A percentile compares a stretch with the other conserved stretches of the same genome.
Evolutionary conservation across 1,140 invertebrate genomes (phyloP).

Genomic region (Diorhabda carinulata): DNA sequence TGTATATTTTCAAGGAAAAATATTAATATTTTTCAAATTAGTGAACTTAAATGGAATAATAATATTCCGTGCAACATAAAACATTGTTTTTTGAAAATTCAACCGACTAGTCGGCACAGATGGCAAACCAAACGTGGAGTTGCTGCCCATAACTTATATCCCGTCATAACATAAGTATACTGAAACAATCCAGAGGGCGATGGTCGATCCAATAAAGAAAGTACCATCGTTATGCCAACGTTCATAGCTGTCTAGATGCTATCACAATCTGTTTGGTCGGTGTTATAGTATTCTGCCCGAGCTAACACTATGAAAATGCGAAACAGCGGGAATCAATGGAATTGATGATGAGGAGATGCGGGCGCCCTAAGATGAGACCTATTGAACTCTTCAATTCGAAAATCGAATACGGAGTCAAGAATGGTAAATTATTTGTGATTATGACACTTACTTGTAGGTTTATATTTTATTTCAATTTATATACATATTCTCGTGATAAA

Average conservation of each 20-base stretch:
- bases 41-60: no score
- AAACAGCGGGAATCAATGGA: conserved; percentile 19
- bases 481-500: no score
- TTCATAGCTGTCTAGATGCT: conserved; percentile 13
- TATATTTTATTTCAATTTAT: no score
- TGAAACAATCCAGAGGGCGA: conserved; percentile 5
- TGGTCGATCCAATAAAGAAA: conserved; percentile 15
- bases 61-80: no score
- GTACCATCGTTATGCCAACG: conserved; percentile 5
- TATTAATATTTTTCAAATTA: no score
- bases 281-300: conserved; percentile 5
- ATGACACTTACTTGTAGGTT: no score
- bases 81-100: no score
- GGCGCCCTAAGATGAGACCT: conserved; percentile 16
- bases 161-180: neutral
- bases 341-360: conserved; percentile 19
- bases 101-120: neutral
- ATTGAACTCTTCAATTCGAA: conserved; percentile 10
- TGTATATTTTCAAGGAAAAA: no score
- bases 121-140: neutral
- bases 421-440: neutral
- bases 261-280: conserved; percentile 11
- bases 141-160: neutral
- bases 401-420: conserved; percentile 8
- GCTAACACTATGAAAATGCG: conserved; percentile 16